These are phyloP conservation scores for Pomacea maculata DNA, from an alignment of 1,140 invertebrate genomes.

Conservation along the genomic window DNA sequence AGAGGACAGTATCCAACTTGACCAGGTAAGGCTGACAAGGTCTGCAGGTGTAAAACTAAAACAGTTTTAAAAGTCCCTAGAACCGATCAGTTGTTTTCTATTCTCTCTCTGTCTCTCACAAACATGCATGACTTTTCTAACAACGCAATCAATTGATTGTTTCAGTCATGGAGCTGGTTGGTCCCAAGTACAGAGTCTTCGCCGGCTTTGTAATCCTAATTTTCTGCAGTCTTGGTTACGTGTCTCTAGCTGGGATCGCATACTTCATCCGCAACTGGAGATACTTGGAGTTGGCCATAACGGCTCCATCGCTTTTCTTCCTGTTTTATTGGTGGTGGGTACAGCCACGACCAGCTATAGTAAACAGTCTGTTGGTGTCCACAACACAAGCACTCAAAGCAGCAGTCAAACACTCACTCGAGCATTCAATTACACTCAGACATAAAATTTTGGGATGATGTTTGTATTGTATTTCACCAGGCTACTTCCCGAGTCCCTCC, in stretches of 20 bases:
- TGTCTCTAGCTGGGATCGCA: slow-evolving; percentile 71
- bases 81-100: too few relatives aligned
- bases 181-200: slow-evolving; percentile 71
- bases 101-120: too few relatives aligned
- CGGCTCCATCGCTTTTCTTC: slow-evolving; percentile 77
- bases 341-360: not conserved
- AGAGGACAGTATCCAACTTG: too few relatives aligned
- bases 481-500: slow-evolving; percentile 55
- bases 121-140: too few relatives aligned
- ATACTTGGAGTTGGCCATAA: slow-evolving; percentile 78
- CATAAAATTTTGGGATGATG: not conserved
- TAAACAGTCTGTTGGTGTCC: not conserved
- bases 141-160: not conserved
- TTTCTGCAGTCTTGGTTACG: slow-evolving; percentile 78
- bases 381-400: not conserved
- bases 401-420: not conserved
- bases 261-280: slow-evolving; percentile 78
- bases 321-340: slow-evolving; percentile 68
- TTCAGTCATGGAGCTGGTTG: slow-evolving; percentile 59
- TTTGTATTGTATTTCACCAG: slow-evolving; percentile 26
- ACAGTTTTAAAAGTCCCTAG: too few relatives aligned
- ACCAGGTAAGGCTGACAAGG: too few relatives aligned
- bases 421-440: slow-evolving; percentile 16
- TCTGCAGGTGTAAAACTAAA: too few relatives aligned
- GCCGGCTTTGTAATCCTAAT: slow-evolving; percentile 77